Percentiles rank a stretch among this genome's conserved stretches.
phyloP scores from a whole-genome alignment of 1,140 invertebrate species.

The Diabrotica virgifera region DNA sequence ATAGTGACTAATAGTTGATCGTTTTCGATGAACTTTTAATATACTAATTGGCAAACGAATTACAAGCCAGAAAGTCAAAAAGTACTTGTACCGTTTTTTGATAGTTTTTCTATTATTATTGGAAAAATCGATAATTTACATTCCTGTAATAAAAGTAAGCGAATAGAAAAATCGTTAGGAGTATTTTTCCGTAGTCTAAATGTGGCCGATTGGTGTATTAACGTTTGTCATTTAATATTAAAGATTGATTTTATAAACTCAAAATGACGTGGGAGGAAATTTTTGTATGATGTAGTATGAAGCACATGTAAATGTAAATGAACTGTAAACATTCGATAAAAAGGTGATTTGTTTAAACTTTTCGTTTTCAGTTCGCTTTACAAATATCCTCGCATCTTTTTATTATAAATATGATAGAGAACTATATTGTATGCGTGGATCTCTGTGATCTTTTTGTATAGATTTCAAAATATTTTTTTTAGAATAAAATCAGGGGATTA shows the following conservation, averaged over 20 bases:
- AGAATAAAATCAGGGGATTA: slow-evolving; percentile 24
- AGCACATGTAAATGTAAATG: slow-evolving; percentile 17
- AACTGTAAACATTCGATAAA: slow-evolving; percentile 18
- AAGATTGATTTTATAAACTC: slow-evolving; percentile 26
- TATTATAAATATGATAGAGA: slow-evolving; percentile 40
- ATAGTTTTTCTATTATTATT: not conserved
- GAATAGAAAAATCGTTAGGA: slow-evolving; percentile 6
- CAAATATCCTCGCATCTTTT: slow-evolving; percentile 33
- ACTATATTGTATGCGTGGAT: slow-evolving; percentile 36
- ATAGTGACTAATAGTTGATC: slow-evolving; percentile 38
- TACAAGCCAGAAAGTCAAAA: not conserved
- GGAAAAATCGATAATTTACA: not conserved
- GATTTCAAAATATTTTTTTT: slow-evolving; percentile 36
- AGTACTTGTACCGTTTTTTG: too few species aligned
- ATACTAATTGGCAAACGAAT: not conserved
- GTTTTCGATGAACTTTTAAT: slow-evolving; percentile 27
- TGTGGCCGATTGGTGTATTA: slow-evolving; percentile 8
- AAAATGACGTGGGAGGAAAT: slow-evolving; percentile 10
- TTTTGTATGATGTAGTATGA: slow-evolving; percentile 23
- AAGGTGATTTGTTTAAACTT: slow-evolving; percentile 26
- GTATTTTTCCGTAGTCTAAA: slow-evolving; percentile 15
- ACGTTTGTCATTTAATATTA: slow-evolving; percentile 11
- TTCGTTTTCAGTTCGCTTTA: slow-evolving; percentile 19
- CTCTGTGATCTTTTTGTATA: slow-evolving; percentile 37
- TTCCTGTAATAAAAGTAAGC: slow-evolving; percentile 1